A percentile compares a stretch with the other conserved stretches of the same genome.
Evolutionary conservation across 2,797 vertebrate genomes (phyloP).

Genomic region (Lagorchestes hirsutus): DNA sequence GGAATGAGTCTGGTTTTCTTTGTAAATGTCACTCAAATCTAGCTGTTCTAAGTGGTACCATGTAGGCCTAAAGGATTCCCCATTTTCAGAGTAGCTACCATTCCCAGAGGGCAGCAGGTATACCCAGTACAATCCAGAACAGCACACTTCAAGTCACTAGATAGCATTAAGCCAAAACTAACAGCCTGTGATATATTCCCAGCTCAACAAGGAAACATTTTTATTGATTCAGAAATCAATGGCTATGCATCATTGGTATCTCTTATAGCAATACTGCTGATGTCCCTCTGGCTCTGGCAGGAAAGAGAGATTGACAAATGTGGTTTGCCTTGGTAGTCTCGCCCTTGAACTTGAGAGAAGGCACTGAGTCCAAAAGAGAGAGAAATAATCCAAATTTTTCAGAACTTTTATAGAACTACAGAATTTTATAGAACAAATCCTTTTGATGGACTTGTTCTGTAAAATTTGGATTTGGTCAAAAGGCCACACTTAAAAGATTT

Average conservation of each 20-base stretch:
- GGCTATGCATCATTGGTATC: constrained; percentile 45
- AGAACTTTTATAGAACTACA: too few species aligned
- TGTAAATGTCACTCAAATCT: neutral
- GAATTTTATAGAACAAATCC: too few species aligned
- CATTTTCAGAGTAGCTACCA: neutral
- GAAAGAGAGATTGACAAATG: constrained; percentile 30
- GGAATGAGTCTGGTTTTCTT: neutral
- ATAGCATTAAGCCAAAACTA: neutral
- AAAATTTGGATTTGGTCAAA: too few species aligned
- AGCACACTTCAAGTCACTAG: neutral
- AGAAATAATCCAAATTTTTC: neutral
- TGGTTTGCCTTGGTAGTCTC: constrained; percentile 12
- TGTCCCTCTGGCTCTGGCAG: constrained; percentile 43
- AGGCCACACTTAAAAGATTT: too few species aligned
- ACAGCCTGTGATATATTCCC: neutral
- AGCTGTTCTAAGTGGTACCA: neutral
- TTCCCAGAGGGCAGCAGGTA: neutral
- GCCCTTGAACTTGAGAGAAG: constrained; percentile 4
- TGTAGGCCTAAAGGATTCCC: neutral
- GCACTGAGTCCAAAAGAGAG: neutral
- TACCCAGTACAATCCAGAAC: neutral
- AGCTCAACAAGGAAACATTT: constrained; percentile 29
- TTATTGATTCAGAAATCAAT: constrained; percentile 43
- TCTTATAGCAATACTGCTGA: constrained; percentile 54
- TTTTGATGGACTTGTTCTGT: too few species aligned